A percentile compares a stretch with the other conserved stretches of the same genome.
These are phyloP conservation scores for Microplitis mediator DNA, from an alignment of 1,140 invertebrate genomes.

Conservation along the genomic window DNA sequence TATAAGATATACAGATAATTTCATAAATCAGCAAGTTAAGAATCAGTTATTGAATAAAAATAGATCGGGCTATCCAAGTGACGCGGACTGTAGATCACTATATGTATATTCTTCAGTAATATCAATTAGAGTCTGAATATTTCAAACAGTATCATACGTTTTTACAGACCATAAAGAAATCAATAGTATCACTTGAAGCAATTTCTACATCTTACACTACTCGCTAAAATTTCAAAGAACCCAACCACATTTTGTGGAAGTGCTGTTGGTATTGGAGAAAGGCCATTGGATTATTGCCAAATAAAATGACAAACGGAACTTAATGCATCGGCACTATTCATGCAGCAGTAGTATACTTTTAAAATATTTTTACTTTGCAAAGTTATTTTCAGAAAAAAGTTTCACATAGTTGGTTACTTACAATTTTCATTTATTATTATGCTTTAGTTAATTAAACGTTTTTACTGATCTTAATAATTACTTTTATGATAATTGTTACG, in stretches of 20 bases:
- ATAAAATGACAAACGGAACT: slow-evolving; percentile 30
- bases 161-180: background rate
- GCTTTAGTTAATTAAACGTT: no score
- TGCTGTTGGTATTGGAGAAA: slow-evolving; percentile 24
- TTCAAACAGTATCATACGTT: no score
- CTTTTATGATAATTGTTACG: no score
- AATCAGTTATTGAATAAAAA: no score
- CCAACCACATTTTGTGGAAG: slow-evolving; percentile 7
- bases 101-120: no score
- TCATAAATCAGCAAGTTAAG: no score
- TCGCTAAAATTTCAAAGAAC: background rate
- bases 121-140: no score
- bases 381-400: background rate
- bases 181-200: slow-evolving; percentile 4
- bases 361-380: background rate
- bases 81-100: no score
- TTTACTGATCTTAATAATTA: no score
- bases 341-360: slow-evolving; percentile 15
- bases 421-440: no score
- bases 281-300: slow-evolving; percentile 34
- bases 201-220: background rate
- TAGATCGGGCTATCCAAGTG: no score
- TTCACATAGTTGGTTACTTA: background rate
- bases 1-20: no score
- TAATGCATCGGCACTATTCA: slow-evolving; percentile 26